These are phyloP conservation scores for Lapara coniferarum DNA, from an alignment of 2,888 invertebrate species.

Conservation along the genomic window DNA sequence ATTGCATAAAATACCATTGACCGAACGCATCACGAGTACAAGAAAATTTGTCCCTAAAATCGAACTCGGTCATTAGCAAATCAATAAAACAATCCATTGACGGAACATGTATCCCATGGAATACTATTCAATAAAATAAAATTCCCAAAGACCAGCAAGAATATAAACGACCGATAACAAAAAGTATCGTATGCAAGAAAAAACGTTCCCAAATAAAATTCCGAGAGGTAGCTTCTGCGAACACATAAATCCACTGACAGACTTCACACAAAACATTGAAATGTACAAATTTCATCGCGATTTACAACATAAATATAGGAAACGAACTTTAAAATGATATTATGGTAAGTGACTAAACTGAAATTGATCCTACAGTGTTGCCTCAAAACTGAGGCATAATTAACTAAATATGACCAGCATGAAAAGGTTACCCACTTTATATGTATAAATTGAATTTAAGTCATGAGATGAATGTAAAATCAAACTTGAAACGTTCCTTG, in stretches of 20 bases:
- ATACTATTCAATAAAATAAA: not conserved
- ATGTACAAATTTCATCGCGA: not conserved
- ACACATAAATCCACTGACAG: not conserved
- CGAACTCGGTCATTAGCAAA: not conserved
- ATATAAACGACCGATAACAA: slow-evolving; percentile 18
- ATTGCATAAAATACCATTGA: not conserved
- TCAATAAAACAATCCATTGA: not conserved
- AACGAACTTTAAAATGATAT: not conserved
- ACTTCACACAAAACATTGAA: slow-evolving; percentile 12
- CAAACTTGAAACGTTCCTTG: not conserved
- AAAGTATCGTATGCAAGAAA: not conserved
- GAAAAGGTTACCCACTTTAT: too few species aligned
- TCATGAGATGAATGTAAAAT: not conserved
- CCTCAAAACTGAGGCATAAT: too few species aligned
- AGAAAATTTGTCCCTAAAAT: not conserved
- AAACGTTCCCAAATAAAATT: not conserved
- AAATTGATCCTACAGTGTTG: too few species aligned
- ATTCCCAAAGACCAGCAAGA: not conserved
- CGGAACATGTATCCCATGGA: not conserved
- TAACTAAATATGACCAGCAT: too few species aligned
- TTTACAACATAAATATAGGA: not conserved
- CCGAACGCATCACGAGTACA: not conserved
- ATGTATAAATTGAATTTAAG: too few species aligned
- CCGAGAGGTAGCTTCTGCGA: slow-evolving; percentile 3
- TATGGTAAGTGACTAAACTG: too few species aligned